Evolutionary conservation across 2,797 vertebrate species (phyloP), one percentile per base, ranked within the genome.

Genomic region (Sebastes diaconus): DNA sequence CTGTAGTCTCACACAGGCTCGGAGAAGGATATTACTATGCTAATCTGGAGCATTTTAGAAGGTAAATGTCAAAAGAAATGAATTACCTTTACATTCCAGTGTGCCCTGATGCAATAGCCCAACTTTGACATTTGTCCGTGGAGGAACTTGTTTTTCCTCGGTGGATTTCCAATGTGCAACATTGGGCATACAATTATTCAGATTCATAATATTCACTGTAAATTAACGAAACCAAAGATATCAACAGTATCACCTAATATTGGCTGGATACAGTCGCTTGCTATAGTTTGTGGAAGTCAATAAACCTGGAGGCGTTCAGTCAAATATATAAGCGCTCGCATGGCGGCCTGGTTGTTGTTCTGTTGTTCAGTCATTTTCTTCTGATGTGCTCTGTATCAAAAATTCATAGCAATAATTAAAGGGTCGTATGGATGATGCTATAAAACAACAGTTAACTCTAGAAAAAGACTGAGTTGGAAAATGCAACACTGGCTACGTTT

Each of bases 1-100:
- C 93, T 80, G 85, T 74, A 84, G 87, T 76, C 88, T 78, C 82
- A 72, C 83, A 75, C 77, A 6, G 88, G 80, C 90, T 87, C 73
- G 30, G 68, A 82, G 78, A 71, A 88, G 78, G 90, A 95, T 94
- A 95, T 95, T 94, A 94, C 93, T 94, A 95, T 95, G 94, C 93
- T 94, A 95, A 95, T 94, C 84, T 86, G 79, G 80, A 87, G 87
- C 90, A 92, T 95, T 94, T 95, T 91, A 85, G 87, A 93, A 95
- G 91, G 91, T 92, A 95, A 95, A 95, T 95, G 94, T 95, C 93
- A 95, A 88, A 93, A 91, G 90, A 95, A 95, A 95, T 92, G 87
- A 93, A 95, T 95, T 92, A 94, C 90, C 84, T 89, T 94, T 87
- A 91, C 85, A 92, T 90, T 89, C 85, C 77, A 36, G 76, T 36